Evolutionary conservation across 2,888 invertebrate species (phyloP), one percentile per base, ranked within the genome.

Genomic region (Pilophorus perplexus): DNA sequence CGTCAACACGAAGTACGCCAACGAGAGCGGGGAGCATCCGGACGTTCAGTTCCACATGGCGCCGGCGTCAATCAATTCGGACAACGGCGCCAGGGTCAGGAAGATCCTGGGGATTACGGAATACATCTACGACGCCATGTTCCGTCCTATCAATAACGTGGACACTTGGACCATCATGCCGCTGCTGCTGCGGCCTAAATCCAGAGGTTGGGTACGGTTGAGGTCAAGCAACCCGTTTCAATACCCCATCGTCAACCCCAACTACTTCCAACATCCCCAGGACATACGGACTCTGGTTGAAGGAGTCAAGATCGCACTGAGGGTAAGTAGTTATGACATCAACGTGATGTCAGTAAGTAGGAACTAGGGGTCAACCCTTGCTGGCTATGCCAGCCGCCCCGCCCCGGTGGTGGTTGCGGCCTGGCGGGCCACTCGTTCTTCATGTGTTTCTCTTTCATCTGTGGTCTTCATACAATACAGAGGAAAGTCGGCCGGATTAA

Each of bases 11-110:
- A 87, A 85, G 69, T 89, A 85, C 72, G 91, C 90, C 0, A 93
- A 93, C 74, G 79, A 80, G 54, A 84, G 87, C 1, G 84, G 86
- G 1, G 82, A 86, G 69, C 90, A 89, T 84, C 93, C 93, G 0
- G 93, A 94, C 73, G 86, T 94, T 48, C 92, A 94, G 73, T 90
- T 93, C 73, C 93, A 94, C 74, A 93, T 94, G 87, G 92, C 93
- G 1, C 93, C 93, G 1, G 91, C 93, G 0, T 90, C 89, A 0
- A 86, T 91, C 40, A 87, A 87, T 67, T 90, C 90, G 0, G 91
- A 91, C 74, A 86, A 84, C 64, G 88, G 88, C 0, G 83, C 84
- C 59, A 80, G 91, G 74, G 85, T 89, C 0, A 79, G 85, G 75
- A 85, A 90, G 79, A 87, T 90, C 23, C 77, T 91, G 25, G 91